Conservation (phyloP, 1,140 invertebrate genomes). For the Platyscapa corneri region DNA sequence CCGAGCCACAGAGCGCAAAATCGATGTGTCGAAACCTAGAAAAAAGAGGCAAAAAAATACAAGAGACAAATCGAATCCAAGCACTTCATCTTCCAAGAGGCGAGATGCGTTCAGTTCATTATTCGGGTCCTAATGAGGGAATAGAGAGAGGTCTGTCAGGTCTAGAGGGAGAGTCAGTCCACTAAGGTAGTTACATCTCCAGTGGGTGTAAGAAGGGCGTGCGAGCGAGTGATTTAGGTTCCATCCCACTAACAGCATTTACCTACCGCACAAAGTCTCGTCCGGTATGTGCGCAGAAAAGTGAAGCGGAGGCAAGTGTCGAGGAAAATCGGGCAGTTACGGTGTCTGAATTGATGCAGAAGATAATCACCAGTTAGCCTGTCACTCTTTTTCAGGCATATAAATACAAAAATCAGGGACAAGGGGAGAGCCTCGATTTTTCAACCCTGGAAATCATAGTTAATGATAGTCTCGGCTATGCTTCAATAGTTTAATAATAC, state of each 20-base stretch:
- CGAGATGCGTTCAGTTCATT: conserved; percentile 42
- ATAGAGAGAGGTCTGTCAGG: conserved; percentile 14
- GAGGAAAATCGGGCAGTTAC: conserved; percentile 4
- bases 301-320: not conserved
- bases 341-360: conserved; percentile 29
- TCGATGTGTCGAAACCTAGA: not conserved
- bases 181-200: conserved; percentile 38
- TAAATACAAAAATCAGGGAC: conserved; percentile 28
- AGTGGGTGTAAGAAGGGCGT: conserved; percentile 48
- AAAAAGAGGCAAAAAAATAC: not conserved
- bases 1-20: not conserved
- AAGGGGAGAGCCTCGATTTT: not conserved
- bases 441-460: conserved; percentile 36
- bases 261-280: conserved; percentile 26
- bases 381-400: conserved; percentile 9
- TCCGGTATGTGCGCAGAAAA: conserved; percentile 28
- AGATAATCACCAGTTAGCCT: conserved; percentile 44
- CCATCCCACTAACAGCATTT: conserved; percentile 43
- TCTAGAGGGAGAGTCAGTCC: not conserved
- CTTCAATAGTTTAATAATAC: conserved; percentile 25
- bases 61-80: conserved; percentile 35
- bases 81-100: not conserved
- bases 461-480: conserved; percentile 7
- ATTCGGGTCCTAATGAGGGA: conserved; percentile 41
- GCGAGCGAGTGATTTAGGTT: conserved; percentile 58